Base-by-base conservation (phyloP, 2,113 vertebrate species). In the Lagopus muta region DNA sequence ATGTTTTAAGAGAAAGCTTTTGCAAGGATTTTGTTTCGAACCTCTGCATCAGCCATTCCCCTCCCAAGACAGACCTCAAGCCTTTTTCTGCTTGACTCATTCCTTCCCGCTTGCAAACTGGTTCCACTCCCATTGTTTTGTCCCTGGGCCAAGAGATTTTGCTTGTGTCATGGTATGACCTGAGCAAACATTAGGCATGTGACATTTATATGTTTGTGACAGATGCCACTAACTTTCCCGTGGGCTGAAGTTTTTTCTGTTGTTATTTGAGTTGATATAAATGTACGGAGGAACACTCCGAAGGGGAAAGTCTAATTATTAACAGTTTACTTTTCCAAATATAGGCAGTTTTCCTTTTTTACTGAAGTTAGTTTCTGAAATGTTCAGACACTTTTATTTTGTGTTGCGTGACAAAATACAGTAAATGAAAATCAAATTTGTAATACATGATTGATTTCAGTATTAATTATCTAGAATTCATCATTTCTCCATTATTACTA, bases 121-220 rank as follows among this genome's bases (percentile, higher is more conserved):
- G 19, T 11, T 55, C 52, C 0, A 0, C 32, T 70, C 38, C 58
- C 60, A n/a, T 73, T 64, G 40, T 87, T 89, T 80, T 69, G 85
- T 77, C 54, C 32, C 6, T 85, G 91, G 36, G 45, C 64, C 38
- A 55, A 32, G 43, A 64, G n/a, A 25, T 89, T 93, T 85, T 81
- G 52, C 88, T 36, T 17, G 16, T 92, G 52, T 82, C 52, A 10
- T 36, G 7, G 28, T 82, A 57, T 40, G 57, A 38, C 72, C 57
- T 88, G 38, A 54, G 65, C 3, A 6, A 83, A n/a, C 54, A 74
- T 7, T 60, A 82, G 45, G 10, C 32, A 7, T 86, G 13, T 83
- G 89, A 80, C n/a, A 48, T 71, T 77, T 93, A 43, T 89, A 22
- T 77, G 15, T 65, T 86, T 91, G 52, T 91, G 85, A 83, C 76